These are phyloP conservation scores for Bactericera cockerelli DNA, from an alignment of 1,140 invertebrate species.

Conservation along the genomic window DNA sequence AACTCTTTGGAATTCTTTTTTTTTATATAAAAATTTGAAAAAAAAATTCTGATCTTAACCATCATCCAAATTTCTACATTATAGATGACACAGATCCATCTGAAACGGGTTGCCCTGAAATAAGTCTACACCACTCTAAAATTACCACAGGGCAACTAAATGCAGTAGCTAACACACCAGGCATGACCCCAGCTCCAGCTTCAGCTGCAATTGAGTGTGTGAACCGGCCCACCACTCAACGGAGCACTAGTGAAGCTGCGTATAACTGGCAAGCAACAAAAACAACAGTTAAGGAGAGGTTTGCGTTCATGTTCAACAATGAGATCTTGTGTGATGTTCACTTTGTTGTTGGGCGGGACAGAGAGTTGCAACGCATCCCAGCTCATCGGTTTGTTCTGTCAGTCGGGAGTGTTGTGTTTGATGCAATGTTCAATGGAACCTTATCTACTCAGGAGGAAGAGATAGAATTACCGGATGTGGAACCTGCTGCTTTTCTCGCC, in stretches of 20 bases:
- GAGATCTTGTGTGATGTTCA: constrained; percentile 65
- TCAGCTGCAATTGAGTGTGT: no score
- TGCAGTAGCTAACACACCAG: no score
- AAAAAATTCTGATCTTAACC: no score
- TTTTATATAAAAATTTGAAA: no score
- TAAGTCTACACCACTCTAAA: no score
- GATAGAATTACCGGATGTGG: constrained; percentile 69
- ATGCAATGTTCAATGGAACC: constrained; percentile 74
- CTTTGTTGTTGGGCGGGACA: constrained; percentile 56
- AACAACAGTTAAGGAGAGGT: constrained; percentile 35
- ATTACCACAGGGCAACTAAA: no score
- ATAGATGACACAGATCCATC: no score
- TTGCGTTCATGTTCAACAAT: constrained; percentile 65
- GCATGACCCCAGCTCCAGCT: no score
- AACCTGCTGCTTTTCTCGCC: constrained; percentile 57
- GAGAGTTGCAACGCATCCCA: constrained; percentile 54
- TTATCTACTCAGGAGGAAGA: constrained; percentile 47
- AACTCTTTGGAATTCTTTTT: no score
- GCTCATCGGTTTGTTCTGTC: constrained; percentile 73
- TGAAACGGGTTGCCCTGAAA: no score
- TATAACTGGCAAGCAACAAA: constrained; percentile 13
- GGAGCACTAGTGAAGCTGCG: background rate
- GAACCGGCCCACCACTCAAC: no score
- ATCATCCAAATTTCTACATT: no score
- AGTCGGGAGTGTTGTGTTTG: constrained; percentile 68